Conservation (phyloP, 2,113 vertebrate genomes). For the Salvelinus fontinalis region DNA sequence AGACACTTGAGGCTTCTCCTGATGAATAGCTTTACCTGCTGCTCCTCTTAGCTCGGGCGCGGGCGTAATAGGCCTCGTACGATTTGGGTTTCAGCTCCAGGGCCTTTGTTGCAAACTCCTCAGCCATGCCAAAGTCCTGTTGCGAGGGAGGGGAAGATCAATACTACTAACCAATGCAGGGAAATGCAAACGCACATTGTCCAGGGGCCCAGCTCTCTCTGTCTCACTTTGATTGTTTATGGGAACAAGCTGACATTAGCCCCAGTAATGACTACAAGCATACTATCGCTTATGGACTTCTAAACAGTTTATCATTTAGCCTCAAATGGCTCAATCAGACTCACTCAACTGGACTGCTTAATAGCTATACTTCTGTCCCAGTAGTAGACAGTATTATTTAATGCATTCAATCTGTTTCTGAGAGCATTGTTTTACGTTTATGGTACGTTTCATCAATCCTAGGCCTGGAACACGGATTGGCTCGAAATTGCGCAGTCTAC, state of each 20-base stretch:
- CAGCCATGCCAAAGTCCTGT: constrained; percentile 97
- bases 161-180: neutral
- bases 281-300: neutral
- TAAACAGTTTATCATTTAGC: neutral
- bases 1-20: neutral
- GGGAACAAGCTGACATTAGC: constrained; percentile 12
- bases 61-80: constrained; percentile 94
- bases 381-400: constrained; percentile 17
- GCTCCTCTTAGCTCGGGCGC: constrained; percentile 94
- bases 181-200: neutral
- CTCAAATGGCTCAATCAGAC: constrained; percentile 13
- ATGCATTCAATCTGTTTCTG: neutral
- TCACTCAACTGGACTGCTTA: constrained; percentile 13
- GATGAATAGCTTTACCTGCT: constrained; percentile 85
- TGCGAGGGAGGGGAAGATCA: constrained; percentile 6
- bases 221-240: neutral
- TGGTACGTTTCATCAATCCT: constrained; percentile 15
- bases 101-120: constrained; percentile 97
- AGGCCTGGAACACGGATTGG: constrained; percentile 11
- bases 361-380: constrained; percentile 12
- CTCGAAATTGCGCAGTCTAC: constrained; percentile 8
- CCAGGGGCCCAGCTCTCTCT: no score
- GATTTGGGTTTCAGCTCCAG: constrained; percentile 95
- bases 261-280: neutral
- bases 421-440: constrained; percentile 23